These are phyloP conservation scores for Sycobia sp. DNA, from an alignment of 1,140 invertebrate species.

Conservation along the genomic window DNA sequence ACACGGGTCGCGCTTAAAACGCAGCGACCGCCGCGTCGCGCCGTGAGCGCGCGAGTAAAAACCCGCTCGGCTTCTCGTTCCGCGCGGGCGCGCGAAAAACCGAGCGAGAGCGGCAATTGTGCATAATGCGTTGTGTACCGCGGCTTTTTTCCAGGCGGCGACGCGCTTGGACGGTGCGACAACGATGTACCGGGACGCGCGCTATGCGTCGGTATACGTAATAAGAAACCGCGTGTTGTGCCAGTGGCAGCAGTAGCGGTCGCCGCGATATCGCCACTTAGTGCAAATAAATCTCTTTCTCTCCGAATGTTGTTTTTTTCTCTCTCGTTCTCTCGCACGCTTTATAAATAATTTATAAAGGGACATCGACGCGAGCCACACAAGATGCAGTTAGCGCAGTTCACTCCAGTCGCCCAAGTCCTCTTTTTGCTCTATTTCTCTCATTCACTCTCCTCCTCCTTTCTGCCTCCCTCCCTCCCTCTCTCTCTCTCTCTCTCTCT, in stretches of 20 bases:
- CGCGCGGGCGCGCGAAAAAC: too few species aligned
- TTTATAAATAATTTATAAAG: conserved; percentile 41
- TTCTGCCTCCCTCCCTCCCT: neutral
- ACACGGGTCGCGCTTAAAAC: too few species aligned
- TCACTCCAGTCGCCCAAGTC: conserved; percentile 1
- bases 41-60: too few species aligned
- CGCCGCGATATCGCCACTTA: conserved; percentile 30
- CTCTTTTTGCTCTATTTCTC: too few species aligned
- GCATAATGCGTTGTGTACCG: too few species aligned
- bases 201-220: too few species aligned
- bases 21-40: too few species aligned
- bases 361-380: conserved; percentile 31
- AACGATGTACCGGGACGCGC: neutral
- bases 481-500: neutral
- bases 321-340: conserved; percentile 7
- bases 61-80: too few species aligned
- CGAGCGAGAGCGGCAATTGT: too few species aligned
- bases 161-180: neutral
- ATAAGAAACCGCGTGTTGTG: conserved; percentile 6
- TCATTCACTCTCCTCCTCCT: too few species aligned
- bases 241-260: neutral
- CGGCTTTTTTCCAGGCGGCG: neutral
- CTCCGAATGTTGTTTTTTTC: neutral
- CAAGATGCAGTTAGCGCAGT: conserved; percentile 28
- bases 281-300: conserved; percentile 39